Percentiles rank a stretch among this genome's conserved stretches.
These are phyloP conservation scores for Mus pahari DNA, from an alignment of 2,113 vertebrate genomes.

Conservation along the genomic window DNA sequence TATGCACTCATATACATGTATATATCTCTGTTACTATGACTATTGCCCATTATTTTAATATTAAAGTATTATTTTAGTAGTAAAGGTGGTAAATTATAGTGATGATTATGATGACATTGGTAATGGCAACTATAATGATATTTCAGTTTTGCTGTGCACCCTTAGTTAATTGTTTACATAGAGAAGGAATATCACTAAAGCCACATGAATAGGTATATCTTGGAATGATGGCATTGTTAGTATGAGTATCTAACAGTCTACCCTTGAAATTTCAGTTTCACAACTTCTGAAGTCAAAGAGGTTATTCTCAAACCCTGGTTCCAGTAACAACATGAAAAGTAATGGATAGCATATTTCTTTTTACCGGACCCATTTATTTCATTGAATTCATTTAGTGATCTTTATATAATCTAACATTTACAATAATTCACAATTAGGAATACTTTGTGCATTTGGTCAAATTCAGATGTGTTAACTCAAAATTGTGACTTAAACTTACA, in stretches of 20 bases:
- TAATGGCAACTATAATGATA: neutral
- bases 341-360: neutral
- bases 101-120: neutral
- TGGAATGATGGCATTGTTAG: too few species aligned
- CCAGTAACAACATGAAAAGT: neutral
- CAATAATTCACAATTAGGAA: neutral
- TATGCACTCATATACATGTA: neutral
- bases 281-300: neutral
- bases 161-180: neutral
- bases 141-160: constrained; percentile 7
- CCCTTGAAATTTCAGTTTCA: neutral
- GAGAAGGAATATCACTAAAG: neutral
- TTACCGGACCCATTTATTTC: neutral
- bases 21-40: neutral
- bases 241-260: too few species aligned
- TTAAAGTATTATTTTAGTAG: neutral
- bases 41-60: neutral
- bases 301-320: neutral
- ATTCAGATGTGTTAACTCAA: neutral
- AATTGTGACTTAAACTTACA: neutral
- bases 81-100: neutral
- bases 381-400: neutral
- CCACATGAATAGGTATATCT: neutral
- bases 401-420: neutral
- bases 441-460: neutral